phyloP scores from a whole-genome alignment of 2,797 vertebrate species.

The Perodicticus potto region DNA sequence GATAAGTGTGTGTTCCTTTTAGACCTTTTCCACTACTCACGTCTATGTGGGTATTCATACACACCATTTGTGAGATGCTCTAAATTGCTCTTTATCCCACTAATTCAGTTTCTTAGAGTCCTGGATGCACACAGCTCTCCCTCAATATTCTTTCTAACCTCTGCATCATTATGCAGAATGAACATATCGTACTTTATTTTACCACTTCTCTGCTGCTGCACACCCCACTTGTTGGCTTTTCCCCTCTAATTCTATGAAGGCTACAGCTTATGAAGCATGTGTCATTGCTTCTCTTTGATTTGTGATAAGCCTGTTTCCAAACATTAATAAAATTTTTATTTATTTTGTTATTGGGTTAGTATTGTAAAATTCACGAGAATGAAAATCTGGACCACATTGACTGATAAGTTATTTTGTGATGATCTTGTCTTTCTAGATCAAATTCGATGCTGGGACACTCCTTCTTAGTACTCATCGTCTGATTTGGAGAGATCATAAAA shows the following conservation, averaged over 20 bases:
- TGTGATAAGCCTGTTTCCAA: constrained; percentile 32
- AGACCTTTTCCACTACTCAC: not conserved
- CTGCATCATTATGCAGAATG: not conserved
- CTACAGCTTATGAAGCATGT: not conserved
- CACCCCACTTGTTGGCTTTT: not conserved
- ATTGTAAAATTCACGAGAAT: not conserved
- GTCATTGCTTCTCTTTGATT: constrained; percentile 49
- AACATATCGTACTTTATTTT: not conserved
- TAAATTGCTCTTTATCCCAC: not conserved
- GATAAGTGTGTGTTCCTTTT: not conserved
- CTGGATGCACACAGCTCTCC: not conserved
- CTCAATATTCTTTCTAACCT: not conserved
- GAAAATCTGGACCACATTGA: constrained; percentile 1
- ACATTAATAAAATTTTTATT: not conserved
- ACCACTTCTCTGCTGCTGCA: not conserved
- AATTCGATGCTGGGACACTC: constrained; percentile 93
- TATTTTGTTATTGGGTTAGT: constrained; percentile 46
- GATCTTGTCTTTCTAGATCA: constrained; percentile 89
- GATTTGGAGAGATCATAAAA: constrained; percentile 98
- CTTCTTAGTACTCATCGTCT: constrained; percentile 96
- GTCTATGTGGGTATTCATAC: not conserved
- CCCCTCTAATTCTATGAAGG: not conserved
- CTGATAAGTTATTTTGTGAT: constrained; percentile 8
- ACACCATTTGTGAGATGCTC: not conserved
- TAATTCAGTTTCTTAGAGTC: not conserved